phyloP scores from a whole-genome alignment of 2,888 invertebrate genomes.

The Aradus depressus region DNA sequence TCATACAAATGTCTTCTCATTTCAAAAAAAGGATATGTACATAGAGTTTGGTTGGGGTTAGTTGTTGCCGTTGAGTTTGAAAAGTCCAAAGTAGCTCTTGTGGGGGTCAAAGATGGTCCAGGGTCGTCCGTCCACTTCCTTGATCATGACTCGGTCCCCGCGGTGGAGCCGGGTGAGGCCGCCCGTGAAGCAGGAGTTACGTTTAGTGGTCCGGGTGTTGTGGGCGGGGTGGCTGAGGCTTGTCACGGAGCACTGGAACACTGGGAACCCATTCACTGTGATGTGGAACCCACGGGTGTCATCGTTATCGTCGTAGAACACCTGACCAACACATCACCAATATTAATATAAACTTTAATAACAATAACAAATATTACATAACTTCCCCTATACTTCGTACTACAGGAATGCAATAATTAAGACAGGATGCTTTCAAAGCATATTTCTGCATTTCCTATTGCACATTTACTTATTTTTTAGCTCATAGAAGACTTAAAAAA shows the following conservation, averaged over 20 bases:
- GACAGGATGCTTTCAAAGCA: too few relatives aligned
- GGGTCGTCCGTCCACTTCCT: constrained; percentile 49
- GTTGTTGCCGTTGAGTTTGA: constrained; percentile 50
- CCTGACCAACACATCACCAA: too few relatives aligned
- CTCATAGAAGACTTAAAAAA: too few relatives aligned
- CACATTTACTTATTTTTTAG: too few relatives aligned
- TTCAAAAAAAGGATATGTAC: too few relatives aligned
- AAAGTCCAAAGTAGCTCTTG: constrained; percentile 73
- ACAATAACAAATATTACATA: too few relatives aligned
- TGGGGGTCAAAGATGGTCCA: constrained; percentile 55
- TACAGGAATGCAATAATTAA: too few relatives aligned
- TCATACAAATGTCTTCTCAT: too few relatives aligned
- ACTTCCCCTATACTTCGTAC: too few relatives aligned
- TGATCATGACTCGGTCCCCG: constrained; percentile 51
- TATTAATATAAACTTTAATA: too few relatives aligned
- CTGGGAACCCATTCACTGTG: constrained; percentile 48
- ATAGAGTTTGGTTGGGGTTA: too few relatives aligned
- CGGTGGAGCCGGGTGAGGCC: constrained; percentile 17
- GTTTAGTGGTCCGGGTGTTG: constrained; percentile 41
- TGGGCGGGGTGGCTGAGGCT: constrained; percentile 46
- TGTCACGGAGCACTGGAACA: constrained; percentile 58
- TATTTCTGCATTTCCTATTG: too few relatives aligned
- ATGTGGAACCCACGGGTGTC: constrained; percentile 65
- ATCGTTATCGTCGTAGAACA: constrained; percentile 66
- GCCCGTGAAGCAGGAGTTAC: constrained; percentile 60